Percentiles rank a stretch among this genome's conserved stretches.
These are phyloP conservation scores for Campoplex nolae DNA, from an alignment of 2,888 invertebrate species.

Conservation along the genomic window DNA sequence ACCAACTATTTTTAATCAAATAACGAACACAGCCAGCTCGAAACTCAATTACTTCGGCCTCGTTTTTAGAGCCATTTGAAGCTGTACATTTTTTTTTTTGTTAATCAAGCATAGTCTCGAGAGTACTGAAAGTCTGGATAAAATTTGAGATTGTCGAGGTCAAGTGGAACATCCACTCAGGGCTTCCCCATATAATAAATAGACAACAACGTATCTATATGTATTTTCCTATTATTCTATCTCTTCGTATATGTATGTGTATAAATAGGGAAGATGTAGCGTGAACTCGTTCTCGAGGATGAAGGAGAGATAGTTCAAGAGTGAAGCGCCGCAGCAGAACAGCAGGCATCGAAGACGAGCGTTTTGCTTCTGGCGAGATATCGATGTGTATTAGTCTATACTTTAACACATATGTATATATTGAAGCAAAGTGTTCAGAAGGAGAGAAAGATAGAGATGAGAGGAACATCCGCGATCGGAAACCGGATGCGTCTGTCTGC, in stretches of 20 bases:
- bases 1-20: not conserved
- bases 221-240: conserved; percentile 8
- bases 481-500: conserved; percentile 79
- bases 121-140: conserved; percentile 20
- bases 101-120: conserved; percentile 1
- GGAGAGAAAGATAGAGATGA: conserved; percentile 48
- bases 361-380: conserved; percentile 32
- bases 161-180: conserved; percentile 34
- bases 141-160: conserved; percentile 44
- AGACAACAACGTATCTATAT: not conserved
- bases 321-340: conserved; percentile 23
- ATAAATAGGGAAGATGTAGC: conserved; percentile 7
- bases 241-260: not conserved
- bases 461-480: conserved; percentile 72
- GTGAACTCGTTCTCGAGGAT: conserved; percentile 36
- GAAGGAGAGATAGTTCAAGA: conserved; percentile 17
- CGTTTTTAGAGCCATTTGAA: not conserved
- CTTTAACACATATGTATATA: not conserved
- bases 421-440: not conserved
- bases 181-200: not conserved
- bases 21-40: not conserved
- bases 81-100: conserved; percentile 14
- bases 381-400: conserved; percentile 7
- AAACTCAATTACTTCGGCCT: not conserved
- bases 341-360: conserved; percentile 18